Percentiles rank a stretch among this genome's conserved stretches.
phyloP scores from a whole-genome alignment of 2,797 vertebrate genomes.

The Peromyscus melanophrys region DNA sequence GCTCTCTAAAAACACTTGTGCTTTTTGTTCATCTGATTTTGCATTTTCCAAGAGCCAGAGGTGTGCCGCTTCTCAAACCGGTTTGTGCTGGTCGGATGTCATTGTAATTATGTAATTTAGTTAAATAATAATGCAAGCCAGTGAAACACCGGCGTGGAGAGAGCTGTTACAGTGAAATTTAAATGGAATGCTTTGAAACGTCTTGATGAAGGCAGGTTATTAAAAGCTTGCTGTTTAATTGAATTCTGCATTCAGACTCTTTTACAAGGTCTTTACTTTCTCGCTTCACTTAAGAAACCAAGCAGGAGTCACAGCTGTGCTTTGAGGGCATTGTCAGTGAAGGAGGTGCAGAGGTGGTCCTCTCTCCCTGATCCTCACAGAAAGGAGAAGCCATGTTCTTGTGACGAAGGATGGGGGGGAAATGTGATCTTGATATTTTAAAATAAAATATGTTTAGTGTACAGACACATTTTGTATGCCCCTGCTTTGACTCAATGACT shows the following conservation, averaged over 20 bases:
- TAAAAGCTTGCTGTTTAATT: constrained; percentile 46
- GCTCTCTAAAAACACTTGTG: background rate
- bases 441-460: background rate
- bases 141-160: constrained; percentile 2
- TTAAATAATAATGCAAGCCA: constrained; percentile 62
- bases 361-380: background rate
- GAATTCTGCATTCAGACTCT: constrained; percentile 1
- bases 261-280: background rate
- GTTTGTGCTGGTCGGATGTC: constrained; percentile 49
- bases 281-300: background rate
- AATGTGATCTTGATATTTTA: constrained; percentile 10
- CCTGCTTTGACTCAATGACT: background rate
- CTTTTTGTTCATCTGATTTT: background rate
- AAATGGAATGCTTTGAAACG: constrained; percentile 59
- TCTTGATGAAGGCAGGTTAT: constrained; percentile 36
- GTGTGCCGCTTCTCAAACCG: background rate
- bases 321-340: background rate
- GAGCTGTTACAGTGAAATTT: constrained; percentile 59
- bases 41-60: constrained; percentile 2
- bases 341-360: background rate
- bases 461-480: background rate
- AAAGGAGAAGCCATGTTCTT: background rate
- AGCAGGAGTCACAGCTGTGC: background rate
- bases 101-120: constrained; percentile 70
- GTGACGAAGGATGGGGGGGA: background rate